These are phyloP conservation scores for Eulacestoma nigropectus DNA, from an alignment of 2,113 vertebrate genomes.

Conservation along the genomic window DNA sequence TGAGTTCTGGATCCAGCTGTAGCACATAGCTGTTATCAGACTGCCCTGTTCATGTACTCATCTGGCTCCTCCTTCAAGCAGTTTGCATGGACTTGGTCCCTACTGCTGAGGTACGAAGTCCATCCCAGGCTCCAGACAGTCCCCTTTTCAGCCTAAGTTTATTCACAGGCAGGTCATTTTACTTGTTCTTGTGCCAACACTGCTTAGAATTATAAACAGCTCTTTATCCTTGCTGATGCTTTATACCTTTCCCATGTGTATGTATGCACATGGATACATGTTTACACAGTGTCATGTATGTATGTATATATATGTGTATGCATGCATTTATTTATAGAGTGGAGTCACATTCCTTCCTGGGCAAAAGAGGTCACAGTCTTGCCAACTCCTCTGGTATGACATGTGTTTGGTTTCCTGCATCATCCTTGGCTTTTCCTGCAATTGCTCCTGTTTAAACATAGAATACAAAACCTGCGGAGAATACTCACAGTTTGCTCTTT, in stretches of 20 bases:
- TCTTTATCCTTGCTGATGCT: background rate
- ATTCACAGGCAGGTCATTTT: background rate
- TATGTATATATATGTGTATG: accelerated
- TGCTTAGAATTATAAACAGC: background rate
- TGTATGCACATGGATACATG: too few relatives aligned
- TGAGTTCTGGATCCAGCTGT: background rate
- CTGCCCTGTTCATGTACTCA: background rate
- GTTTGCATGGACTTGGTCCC: background rate
- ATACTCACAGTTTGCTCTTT: background rate
- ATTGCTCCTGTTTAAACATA: background rate
- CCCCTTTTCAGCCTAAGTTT: background rate
- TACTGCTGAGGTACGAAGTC: background rate
- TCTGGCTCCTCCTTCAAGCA: background rate
- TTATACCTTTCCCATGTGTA: background rate
- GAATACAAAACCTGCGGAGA: background rate
- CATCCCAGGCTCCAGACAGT: background rate
- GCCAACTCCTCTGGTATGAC: background rate
- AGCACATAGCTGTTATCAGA: background rate
- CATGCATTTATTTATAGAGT: background rate
- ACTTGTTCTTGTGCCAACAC: background rate
- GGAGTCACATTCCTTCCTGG: background rate
- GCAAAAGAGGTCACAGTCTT: background rate
- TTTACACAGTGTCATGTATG: background rate
- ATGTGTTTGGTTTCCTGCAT: accelerated
- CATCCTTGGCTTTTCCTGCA: background rate